Percentiles rank a stretch among this genome's conserved stretches.
phyloP scores from a whole-genome alignment of 2,888 invertebrate genomes.

The Drosophila sordidapex region DNA sequence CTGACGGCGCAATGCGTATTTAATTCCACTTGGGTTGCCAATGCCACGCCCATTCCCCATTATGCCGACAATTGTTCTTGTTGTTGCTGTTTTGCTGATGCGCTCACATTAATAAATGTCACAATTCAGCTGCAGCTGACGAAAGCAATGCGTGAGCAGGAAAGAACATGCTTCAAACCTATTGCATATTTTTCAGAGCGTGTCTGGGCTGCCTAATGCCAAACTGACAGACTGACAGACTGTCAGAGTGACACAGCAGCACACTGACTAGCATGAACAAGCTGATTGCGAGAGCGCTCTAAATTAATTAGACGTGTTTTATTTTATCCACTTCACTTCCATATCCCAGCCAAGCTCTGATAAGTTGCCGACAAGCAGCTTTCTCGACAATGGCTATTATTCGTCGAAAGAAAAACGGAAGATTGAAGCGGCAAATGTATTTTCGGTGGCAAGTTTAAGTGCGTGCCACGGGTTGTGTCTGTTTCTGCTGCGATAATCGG shows the following conservation, averaged over 20 bases:
- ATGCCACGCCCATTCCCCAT: slow-evolving; percentile 48
- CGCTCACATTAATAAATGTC: slow-evolving; percentile 79
- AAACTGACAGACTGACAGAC: slow-evolving; percentile 23
- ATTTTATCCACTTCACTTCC: slow-evolving; percentile 28
- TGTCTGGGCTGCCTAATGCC: slow-evolving; percentile 20
- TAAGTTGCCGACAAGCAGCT: slow-evolving; percentile 78
- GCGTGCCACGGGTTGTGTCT: slow-evolving; percentile 35
- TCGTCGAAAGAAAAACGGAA: slow-evolving; percentile 9
- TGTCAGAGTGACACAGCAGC: slow-evolving; percentile 18
- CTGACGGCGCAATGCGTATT: slow-evolving; percentile 75
- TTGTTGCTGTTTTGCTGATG: slow-evolving; percentile 47
- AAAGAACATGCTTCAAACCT: slow-evolving; percentile 45
- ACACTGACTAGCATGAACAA: slow-evolving; percentile 42
- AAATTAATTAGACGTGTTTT: slow-evolving; percentile 73
- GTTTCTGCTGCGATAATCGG: slow-evolving; percentile 63
- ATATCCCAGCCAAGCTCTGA: slow-evolving; percentile 35
- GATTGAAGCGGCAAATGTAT: slow-evolving; percentile 13
- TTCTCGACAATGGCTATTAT: slow-evolving; percentile 67
- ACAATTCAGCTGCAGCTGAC: slow-evolving; percentile 55
- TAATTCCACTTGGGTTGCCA: slow-evolving; percentile 64
- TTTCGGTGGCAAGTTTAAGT: slow-evolving; percentile 32
- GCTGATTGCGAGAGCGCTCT: slow-evolving; percentile 66
- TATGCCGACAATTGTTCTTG: slow-evolving; percentile 15
- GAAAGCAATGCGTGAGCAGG: slow-evolving; percentile 31
- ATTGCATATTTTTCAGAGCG: slow-evolving; percentile 55